These are phyloP conservation scores for Hemicrepidius hirtus DNA, from an alignment of 2,888 invertebrate genomes.

Conservation along the genomic window DNA sequence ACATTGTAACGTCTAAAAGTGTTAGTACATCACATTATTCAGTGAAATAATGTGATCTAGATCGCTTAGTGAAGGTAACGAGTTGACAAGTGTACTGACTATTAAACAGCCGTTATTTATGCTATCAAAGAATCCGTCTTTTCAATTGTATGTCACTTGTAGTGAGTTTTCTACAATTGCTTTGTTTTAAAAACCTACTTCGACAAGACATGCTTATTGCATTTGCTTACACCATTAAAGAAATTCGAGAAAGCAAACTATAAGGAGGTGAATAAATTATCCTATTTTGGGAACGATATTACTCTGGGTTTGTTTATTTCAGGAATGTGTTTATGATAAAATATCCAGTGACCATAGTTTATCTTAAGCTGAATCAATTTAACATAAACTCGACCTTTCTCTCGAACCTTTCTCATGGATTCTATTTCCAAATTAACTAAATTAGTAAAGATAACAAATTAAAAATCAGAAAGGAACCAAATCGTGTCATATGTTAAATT, in stretches of 20 bases:
- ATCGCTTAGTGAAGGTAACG: slow-evolving; percentile 47
- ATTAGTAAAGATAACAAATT: no score
- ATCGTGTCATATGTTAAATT: no score
- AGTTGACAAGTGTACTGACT: slow-evolving; percentile 42
- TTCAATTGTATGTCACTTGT: slow-evolving; percentile 33
- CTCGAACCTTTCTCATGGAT: no score
- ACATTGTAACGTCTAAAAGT: slow-evolving; percentile 39
- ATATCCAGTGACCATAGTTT: no score
- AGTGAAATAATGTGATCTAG: slow-evolving; percentile 45
- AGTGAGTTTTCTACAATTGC: slow-evolving; percentile 32
- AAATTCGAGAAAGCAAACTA: slow-evolving; percentile 4
- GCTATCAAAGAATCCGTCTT: slow-evolving; percentile 40
- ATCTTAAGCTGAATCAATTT: no score
- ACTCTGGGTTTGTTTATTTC: no score
- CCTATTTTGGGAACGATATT: no score
- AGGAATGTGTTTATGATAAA: no score
- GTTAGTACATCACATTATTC: slow-evolving; percentile 43
- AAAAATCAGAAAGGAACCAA: no score
- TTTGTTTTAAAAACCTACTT: slow-evolving; percentile 47
- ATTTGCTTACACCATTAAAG: slow-evolving; percentile 5
- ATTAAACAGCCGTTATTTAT: slow-evolving; percentile 43
- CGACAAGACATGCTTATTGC: slow-evolving; percentile 18
- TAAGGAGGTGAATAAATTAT: neutral
- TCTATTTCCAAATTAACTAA: no score
- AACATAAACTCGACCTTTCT: no score